A percentile compares a stretch with the other conserved stretches of the same genome.
Conservation (phyloP, 2,888 invertebrate genomes). For the Apodemia duryi region DNA sequence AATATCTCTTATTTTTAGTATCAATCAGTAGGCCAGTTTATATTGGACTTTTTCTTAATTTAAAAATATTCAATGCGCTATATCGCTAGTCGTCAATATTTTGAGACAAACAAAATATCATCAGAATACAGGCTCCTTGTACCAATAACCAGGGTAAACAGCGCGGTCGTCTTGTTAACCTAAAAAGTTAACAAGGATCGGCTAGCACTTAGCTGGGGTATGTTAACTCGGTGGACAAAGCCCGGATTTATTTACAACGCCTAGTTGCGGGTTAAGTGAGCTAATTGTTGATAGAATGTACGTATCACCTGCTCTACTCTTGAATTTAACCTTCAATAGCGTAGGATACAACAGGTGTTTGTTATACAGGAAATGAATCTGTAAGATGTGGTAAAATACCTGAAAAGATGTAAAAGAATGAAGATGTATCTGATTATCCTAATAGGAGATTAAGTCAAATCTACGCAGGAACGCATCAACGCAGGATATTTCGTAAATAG, state of each 20-base stretch:
- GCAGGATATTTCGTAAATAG: no score
- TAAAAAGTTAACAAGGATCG: slow-evolving; percentile 75
- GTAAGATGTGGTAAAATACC: no score
- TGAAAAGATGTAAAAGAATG: no score
- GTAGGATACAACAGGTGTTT: slow-evolving; percentile 7
- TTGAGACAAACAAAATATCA: slow-evolving; percentile 18
- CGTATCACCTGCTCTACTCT: slow-evolving; percentile 33
- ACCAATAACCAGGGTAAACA: slow-evolving; percentile 53
- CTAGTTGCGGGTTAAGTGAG: slow-evolving; percentile 71
- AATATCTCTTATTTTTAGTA: no score
- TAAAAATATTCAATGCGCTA: no score
- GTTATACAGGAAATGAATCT: not conserved
- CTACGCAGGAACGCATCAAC: no score
- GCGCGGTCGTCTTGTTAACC: slow-evolving; percentile 68
- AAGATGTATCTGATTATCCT: no score
- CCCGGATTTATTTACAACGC: slow-evolving; percentile 62
- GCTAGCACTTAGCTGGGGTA: slow-evolving; percentile 61
- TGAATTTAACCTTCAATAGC: not conserved
- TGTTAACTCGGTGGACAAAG: slow-evolving; percentile 72
- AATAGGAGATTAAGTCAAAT: no score
- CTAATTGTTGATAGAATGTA: slow-evolving; percentile 73
- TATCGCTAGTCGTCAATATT: no score
- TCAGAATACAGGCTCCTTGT: slow-evolving; percentile 55
- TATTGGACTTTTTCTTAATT: no score
- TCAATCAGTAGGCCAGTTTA: no score